Evolutionary conservation across 1,140 invertebrate genomes (phyloP).

Genomic region (Drosophila insularis): DNA sequence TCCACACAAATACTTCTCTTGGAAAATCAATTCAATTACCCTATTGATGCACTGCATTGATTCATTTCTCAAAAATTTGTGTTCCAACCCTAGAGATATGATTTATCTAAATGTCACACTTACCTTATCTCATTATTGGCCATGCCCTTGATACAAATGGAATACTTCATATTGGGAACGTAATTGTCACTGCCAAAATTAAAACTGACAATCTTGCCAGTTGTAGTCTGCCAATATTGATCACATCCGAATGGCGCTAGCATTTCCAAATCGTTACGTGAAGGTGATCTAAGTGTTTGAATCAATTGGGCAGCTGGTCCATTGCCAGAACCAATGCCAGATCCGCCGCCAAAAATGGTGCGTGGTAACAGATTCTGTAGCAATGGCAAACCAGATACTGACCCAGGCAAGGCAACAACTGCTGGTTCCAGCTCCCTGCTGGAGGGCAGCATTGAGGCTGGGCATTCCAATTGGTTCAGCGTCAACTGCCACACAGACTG

Average conservation of each 20-base stretch:
- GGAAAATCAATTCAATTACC: too few species aligned
- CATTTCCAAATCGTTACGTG: constrained; percentile 46
- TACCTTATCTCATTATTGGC: constrained; percentile 60
- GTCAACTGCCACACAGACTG: constrained; percentile 65
- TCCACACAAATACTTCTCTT: too few species aligned
- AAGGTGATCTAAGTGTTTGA: constrained; percentile 34
- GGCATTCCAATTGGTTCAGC: constrained; percentile 66
- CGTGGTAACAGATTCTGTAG: constrained; percentile 54
- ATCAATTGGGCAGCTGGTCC: constrained; percentile 58
- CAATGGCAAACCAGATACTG: constrained; percentile 52
- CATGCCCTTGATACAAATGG: constrained; percentile 57
- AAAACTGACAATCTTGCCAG: constrained; percentile 61
- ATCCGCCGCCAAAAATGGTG: constrained; percentile 53
- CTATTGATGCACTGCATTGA: too few species aligned
- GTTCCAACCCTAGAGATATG: not conserved
- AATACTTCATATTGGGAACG: constrained; percentile 56
- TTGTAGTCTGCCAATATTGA: constrained; percentile 51
- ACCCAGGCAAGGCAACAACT: constrained; percentile 9
- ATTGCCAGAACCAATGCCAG: constrained; percentile 35
- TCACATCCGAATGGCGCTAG: constrained; percentile 64
- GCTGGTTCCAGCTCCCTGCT: not conserved
- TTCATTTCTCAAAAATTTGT: too few species aligned
- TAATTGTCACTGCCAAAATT: constrained; percentile 63
- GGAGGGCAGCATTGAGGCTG: constrained; percentile 11
- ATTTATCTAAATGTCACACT: constrained; percentile 15